These are phyloP conservation scores for Diorhabda elongata DNA, from an alignment of 1,140 invertebrate species.

Conservation along the genomic window DNA sequence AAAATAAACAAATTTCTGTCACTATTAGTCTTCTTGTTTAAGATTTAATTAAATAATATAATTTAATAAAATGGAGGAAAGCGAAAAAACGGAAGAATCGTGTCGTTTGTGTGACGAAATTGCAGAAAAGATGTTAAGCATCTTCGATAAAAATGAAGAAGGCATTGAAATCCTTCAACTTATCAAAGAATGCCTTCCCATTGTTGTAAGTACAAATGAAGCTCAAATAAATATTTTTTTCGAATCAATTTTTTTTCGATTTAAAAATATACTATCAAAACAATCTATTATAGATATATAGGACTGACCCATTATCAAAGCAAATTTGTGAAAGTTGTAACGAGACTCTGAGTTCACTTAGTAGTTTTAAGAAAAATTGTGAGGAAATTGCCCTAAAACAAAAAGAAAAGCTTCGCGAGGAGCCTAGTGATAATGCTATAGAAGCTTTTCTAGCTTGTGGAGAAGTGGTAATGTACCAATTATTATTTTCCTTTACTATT, in stretches of 20 bases:
- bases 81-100: conserved; percentile 23
- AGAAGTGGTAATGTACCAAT: conserved; percentile 23
- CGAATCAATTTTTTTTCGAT: not conserved
- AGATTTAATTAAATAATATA: conserved; percentile 7
- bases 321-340: conserved; percentile 42
- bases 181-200: conserved; percentile 43
- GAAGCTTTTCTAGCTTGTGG: conserved; percentile 27
- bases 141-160: conserved; percentile 42
- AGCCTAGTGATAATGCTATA: conserved; percentile 29
- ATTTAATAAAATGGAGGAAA: conserved; percentile 18
- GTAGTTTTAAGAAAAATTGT: conserved; percentile 39
- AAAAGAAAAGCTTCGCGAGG: conserved; percentile 30
- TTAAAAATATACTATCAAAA: not conserved
- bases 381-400: conserved; percentile 37
- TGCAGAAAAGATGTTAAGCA: conserved; percentile 39
- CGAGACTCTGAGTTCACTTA: conserved; percentile 36
- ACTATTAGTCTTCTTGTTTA: conserved; percentile 11
- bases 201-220: conserved; percentile 39
- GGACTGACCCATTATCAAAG: conserved; percentile 44
- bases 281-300: conserved; percentile 39
- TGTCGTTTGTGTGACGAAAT: conserved; percentile 44
- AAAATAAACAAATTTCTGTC: not conserved
- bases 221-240: not conserved
- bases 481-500: not conserved
- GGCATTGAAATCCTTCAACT: conserved; percentile 41